phyloP scores from a whole-genome alignment of 2,113 vertebrate species.

The Ibidorhyncha struthersii region DNA sequence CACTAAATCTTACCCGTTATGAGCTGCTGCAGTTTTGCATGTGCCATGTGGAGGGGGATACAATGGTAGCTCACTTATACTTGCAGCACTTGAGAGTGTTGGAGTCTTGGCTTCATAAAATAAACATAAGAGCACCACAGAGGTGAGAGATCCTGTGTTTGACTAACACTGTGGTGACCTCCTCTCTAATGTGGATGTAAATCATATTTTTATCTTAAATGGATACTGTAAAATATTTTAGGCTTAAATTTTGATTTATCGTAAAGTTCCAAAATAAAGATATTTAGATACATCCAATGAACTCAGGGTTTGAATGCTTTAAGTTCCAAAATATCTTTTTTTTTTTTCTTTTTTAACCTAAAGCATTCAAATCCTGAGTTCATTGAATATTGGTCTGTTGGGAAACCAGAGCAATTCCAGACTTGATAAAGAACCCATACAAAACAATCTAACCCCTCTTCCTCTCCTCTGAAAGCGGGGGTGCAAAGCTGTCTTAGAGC shows the following conservation, averaged over 20 bases:
- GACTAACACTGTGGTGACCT: conserved; percentile 34
- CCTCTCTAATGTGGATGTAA: not conserved
- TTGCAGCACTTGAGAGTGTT: not conserved
- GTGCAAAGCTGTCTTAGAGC: not conserved
- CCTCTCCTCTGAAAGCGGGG: not conserved
- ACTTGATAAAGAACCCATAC: not conserved
- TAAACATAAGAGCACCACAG: conserved; percentile 34
- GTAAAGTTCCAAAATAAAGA: not conserved
- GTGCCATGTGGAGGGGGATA: not conserved
- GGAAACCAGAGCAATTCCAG: not conserved
- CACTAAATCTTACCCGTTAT: not conserved
- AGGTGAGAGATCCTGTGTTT: conserved; percentile 65
- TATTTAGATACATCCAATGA: not conserved
- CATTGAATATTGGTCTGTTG: not conserved
- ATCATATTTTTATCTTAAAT: conserved; percentile 7
- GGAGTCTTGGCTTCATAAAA: conserved; percentile 30
- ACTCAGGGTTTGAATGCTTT: not conserved
- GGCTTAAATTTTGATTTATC: not conserved
- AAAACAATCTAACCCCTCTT: not conserved
- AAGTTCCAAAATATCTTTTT: not conserved
- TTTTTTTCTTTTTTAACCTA: not conserved
- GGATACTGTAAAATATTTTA: not conserved
- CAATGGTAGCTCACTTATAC: not conserved
- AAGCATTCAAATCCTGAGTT: not conserved
- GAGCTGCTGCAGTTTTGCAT: not conserved